These are phyloP conservation scores for Gouania willdenowi DNA, from an alignment of 2,797 vertebrate genomes.

Conservation along the genomic window DNA sequence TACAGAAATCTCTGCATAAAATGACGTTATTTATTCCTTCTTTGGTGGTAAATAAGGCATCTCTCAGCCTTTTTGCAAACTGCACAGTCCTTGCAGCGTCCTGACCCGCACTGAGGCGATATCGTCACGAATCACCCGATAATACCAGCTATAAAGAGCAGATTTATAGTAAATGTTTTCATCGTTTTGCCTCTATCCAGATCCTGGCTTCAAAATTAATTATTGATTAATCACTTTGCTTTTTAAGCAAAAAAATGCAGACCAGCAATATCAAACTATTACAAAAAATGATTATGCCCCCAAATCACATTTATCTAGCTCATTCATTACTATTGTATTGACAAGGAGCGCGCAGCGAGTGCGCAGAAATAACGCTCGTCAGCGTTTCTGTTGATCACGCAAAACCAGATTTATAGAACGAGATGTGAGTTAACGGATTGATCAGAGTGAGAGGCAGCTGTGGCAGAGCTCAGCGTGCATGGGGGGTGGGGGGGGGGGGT, in stretches of 20 bases:
- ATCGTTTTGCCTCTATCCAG: conserved; percentile 75
- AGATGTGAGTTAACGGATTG: conserved; percentile 69
- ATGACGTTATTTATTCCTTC: too few species aligned
- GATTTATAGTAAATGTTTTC: conserved; percentile 82
- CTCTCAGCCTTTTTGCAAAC: conserved; percentile 59
- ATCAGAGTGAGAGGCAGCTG: conserved; percentile 61
- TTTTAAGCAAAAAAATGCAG: conserved; percentile 85
- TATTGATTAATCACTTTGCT: conserved; percentile 84
- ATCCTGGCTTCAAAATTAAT: conserved; percentile 80
- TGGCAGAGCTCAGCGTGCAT: conserved; percentile 46
- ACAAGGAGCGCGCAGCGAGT: conserved; percentile 76
- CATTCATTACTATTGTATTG: conserved; percentile 81
- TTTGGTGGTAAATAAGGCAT: conserved; percentile 62
- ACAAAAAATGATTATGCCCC: conserved; percentile 77
- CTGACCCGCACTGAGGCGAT: conserved; percentile 68
- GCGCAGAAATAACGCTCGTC: conserved; percentile 72
- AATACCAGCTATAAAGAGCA: conserved; percentile 71
- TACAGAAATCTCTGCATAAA: conserved; percentile 60
- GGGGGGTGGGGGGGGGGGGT: too few species aligned
- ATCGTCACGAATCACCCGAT: conserved; percentile 62
- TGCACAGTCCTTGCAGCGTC: conserved; percentile 59
- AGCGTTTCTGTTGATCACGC: conserved; percentile 71
- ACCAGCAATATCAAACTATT: conserved; percentile 79
- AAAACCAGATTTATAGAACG: conserved; percentile 74
- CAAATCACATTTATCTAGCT: conserved; percentile 74